phyloP scores from a whole-genome alignment of 2,113 vertebrate genomes.

The Camarhynchus parvulus region DNA sequence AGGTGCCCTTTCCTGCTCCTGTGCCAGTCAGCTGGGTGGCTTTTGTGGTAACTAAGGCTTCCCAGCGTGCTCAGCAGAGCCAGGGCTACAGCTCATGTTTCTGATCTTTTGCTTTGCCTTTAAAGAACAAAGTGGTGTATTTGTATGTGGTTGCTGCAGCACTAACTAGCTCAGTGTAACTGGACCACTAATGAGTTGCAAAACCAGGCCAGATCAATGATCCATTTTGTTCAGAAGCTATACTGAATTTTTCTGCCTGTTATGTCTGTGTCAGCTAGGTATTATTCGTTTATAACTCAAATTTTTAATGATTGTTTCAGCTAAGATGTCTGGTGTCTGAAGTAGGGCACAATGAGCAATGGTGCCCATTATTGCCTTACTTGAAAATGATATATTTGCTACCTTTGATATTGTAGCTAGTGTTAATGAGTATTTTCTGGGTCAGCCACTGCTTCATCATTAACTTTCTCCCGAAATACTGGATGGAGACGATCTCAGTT shows the following conservation, averaged over 20 bases:
- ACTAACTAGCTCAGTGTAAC: not conserved
- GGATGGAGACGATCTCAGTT: not conserved
- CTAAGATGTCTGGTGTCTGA: not conserved
- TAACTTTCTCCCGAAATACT: not conserved
- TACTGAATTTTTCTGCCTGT: not conserved
- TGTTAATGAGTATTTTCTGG: conserved; percentile 16
- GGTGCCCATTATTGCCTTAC: not conserved
- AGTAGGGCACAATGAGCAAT: not conserved
- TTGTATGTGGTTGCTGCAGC: not conserved
- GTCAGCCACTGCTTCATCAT: conserved; percentile 16
- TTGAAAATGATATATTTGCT: not conserved
- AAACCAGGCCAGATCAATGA: not conserved
- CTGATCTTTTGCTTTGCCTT: not conserved
- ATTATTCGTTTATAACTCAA: not conserved
- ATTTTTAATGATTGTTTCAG: conserved; percentile 24
- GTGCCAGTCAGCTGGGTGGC: not conserved
- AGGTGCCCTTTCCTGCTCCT: not conserved
- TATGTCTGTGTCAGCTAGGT: not conserved
- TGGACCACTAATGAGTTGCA: not conserved
- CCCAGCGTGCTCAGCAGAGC: not conserved
- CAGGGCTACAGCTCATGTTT: not conserved
- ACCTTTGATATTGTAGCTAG: not conserved
- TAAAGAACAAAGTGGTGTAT: not conserved
- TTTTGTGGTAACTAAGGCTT: not conserved
- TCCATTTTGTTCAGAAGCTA: not conserved